These are phyloP conservation scores for Cephalopachus bancanus DNA, from an alignment of 2,797 vertebrate genomes.

Conservation along the genomic window DNA sequence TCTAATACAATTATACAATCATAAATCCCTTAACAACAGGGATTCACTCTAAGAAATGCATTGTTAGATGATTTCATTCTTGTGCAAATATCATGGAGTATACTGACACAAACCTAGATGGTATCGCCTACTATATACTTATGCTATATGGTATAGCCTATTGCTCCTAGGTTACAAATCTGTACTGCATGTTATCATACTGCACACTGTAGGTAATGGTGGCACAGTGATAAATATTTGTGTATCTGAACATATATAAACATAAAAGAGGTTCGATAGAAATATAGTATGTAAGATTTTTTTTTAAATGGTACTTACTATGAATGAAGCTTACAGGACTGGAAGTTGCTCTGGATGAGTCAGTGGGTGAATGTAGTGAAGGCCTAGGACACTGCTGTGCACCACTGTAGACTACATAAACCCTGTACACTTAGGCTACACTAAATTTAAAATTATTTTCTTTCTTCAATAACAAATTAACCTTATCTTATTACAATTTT, in stretches of 20 bases:
- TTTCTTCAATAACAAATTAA: not conserved
- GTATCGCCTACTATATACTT: not conserved
- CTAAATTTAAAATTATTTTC: too few species aligned
- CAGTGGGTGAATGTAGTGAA: not conserved
- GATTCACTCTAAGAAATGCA: not conserved
- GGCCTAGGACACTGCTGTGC: not conserved
- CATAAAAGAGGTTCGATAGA: not conserved
- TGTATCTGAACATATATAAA: not conserved
- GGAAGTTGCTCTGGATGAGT: not conserved
- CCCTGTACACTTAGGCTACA: not conserved
- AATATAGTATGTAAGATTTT: not conserved
- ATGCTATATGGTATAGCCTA: not conserved
- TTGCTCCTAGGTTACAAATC: not conserved
- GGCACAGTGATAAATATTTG: not conserved
- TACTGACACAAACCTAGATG: not conserved
- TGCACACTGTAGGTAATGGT: not conserved
- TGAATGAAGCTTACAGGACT: not conserved
- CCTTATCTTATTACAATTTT: not conserved
- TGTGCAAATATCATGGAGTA: not conserved
- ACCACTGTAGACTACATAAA: not conserved
- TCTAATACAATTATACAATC: not conserved
- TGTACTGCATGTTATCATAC: not conserved
- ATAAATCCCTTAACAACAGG: not conserved
- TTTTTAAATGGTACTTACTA: not conserved
- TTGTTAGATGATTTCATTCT: not conserved